Base-by-base conservation (phyloP, 2,113 vertebrate species). In the Zonotrichia leucophrys region DNA sequence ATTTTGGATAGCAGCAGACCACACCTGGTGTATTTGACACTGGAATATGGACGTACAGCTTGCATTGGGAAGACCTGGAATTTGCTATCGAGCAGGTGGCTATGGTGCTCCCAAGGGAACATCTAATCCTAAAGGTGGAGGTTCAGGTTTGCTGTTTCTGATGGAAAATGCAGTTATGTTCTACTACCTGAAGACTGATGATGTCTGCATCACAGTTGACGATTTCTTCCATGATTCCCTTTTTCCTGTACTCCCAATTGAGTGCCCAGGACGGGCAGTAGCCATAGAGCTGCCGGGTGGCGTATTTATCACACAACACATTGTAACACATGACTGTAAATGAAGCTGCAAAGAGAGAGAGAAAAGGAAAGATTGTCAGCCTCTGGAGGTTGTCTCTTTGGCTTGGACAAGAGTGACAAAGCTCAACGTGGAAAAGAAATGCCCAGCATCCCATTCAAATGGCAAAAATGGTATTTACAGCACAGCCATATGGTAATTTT, bases 241-340 rank as follows among this genome's bases (percentile, higher is more conserved):
- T 99, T 98, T 99, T 99, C 73, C 99, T 98, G 91, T 99, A 99
- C 98, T 99, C 99, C 99, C 99, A 99, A 44, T 99, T 99, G 94
- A 99, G 98, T 9, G 99, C 99, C 99, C 99, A 99, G 81, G 99
- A 99, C 0, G 99, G 99, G 96, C 99, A 99, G 98, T 99, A 99
- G 96, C 99, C 99, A 10, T 99, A 99, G 89, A 99, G 98, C 98
- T 99, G 99, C 95, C 99, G 98, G 67, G 99, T 99, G 97, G 99
- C 99, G 5, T 99, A 99, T 96, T 99, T 99, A 97, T 99, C 99
- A 80, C 99, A 99, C 95, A 99, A 97, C 85, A 99, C 99, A 73
- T 99, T 99, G 98, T 99, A 99, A 98, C 99, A 99, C 99, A 99
- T 99, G 90, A 99, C 98, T 13, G 99, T 99, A 98, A 99, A 99